Base-by-base conservation (phyloP, 2,797 vertebrate genomes). In the Urophycis tenuis region DNA sequence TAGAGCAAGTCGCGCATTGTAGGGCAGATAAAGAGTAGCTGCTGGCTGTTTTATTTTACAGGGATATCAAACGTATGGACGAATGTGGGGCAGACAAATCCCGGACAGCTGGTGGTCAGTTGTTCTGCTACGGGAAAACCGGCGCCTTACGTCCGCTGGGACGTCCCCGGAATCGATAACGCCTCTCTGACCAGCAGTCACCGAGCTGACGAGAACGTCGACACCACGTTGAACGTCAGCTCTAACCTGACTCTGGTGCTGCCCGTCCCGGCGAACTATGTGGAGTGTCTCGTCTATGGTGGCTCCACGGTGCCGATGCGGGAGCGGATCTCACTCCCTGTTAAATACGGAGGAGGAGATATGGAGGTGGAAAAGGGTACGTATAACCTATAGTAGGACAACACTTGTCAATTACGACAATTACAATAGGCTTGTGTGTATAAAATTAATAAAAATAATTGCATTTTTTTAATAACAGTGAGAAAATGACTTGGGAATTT, bases 71-170 rank as follows among this genome's bases (percentile, higher is more conserved):
- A 81, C 12, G 82, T 89, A 31, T 69, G 32, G 33, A 83, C 86
- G 0, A 14, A n/a, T 1, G 72, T 31, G 25, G n/a, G 34, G 11
- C 70, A 69, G 0, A 29, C 0, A 17, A 17, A 69, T 0, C 3
- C 15, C 0, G 8, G 0, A 12, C 2, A 72, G 29, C 79, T 86
- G 0, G 49, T 78, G 73, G 84, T 93, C 5, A 86, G 82, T 69
- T 94, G 93, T 86, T 87, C 89, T 3, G 91, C 90, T 8, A 93
- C 89, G 0, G 93, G 92, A 0, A 93, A 89, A 88, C 91, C 93
- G 12, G 75, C 87, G 9, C 93, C 93, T 0, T 73, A 72, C 49
- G 79, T 94, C 12, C 1, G 25, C 1, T 94, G 91, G 93, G 35
- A 11, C 6, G 2, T 17, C 30, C 5, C 77, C 2, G 7, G 22